Conservation (phyloP, 2,888 invertebrate genomes). For the Plagodis pulveraria region DNA sequence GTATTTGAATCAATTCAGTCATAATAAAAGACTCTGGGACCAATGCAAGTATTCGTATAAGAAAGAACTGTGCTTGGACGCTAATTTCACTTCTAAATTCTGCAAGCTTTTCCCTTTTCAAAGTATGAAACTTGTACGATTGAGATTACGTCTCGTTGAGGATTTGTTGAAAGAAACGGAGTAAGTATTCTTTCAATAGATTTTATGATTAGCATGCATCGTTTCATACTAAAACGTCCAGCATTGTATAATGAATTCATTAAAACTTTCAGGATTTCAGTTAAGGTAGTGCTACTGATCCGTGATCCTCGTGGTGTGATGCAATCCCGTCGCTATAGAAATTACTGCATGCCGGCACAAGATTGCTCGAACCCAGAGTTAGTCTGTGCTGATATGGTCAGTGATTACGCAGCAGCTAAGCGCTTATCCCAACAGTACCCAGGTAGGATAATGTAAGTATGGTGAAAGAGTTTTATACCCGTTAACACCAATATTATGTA, state of each 20-base stretch:
- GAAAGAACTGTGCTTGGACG: conserved; percentile 77
- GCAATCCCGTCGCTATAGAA: conserved; percentile 92
- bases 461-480: background rate
- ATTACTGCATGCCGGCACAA: conserved; percentile 90
- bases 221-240: background rate
- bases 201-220: background rate
- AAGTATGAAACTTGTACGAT: conserved; percentile 93
- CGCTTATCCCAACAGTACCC: conserved; percentile 88
- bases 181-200: conserved; percentile 77
- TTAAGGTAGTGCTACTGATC: conserved; percentile 91
- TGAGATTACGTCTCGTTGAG: conserved; percentile 89
- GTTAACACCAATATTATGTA: too few relatives aligned
- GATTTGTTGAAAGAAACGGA: conserved; percentile 88
- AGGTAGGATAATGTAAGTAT: conserved; percentile 88
- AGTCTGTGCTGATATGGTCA: conserved; percentile 92
- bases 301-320: conserved; percentile 94
- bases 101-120: conserved; percentile 95
- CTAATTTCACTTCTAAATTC: conserved; percentile 89
- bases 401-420: conserved; percentile 91
- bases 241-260: too few relatives aligned
- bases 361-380: conserved; percentile 92
- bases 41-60: conserved; percentile 86
- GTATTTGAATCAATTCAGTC: conserved; percentile 87
- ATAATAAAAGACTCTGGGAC: conserved; percentile 93
- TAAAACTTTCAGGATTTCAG: conserved; percentile 84